Conservation (phyloP, 2,797 vertebrate species). For the Cyclura pinguis region DNA sequence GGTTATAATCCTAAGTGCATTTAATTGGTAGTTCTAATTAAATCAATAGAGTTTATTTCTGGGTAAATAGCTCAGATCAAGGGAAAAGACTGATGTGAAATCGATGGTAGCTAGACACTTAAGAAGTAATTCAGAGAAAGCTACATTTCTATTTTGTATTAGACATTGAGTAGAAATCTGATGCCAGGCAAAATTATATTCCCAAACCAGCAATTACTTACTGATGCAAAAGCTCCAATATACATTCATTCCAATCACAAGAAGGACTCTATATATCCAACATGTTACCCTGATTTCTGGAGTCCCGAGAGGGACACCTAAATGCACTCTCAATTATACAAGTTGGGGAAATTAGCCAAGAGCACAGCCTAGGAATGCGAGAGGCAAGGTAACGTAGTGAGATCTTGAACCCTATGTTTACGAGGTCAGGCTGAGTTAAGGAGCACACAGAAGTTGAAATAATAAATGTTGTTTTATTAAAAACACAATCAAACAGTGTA, state of each 20-base stretch:
- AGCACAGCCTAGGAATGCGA: too few species aligned
- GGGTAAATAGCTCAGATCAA: slow-evolving; percentile 6
- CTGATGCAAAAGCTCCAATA: background rate
- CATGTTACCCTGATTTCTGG: too few species aligned
- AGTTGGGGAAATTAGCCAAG: too few species aligned
- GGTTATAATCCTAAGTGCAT: slow-evolving; percentile 20
- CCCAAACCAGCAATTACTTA: background rate
- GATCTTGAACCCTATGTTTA: too few species aligned
- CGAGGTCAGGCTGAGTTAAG: too few species aligned
- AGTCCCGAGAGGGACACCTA: too few species aligned
- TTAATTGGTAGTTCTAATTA: slow-evolving; percentile 1
- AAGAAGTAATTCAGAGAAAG: background rate
- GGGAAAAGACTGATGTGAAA: slow-evolving; percentile 2
- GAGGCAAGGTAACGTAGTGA: too few species aligned
- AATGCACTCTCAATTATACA: too few species aligned
- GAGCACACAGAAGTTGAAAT: too few species aligned
- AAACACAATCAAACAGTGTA: too few species aligned
- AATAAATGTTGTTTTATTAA: too few species aligned
- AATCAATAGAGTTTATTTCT: slow-evolving; percentile 15
- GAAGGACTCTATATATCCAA: background rate
- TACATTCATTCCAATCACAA: background rate
- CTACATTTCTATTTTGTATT: background rate
- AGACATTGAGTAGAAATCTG: background rate
- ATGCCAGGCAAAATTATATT: background rate
- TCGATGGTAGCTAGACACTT: background rate